Conservation (phyloP, 2,113 vertebrate genomes). For the Crocuta crocuta region DNA sequence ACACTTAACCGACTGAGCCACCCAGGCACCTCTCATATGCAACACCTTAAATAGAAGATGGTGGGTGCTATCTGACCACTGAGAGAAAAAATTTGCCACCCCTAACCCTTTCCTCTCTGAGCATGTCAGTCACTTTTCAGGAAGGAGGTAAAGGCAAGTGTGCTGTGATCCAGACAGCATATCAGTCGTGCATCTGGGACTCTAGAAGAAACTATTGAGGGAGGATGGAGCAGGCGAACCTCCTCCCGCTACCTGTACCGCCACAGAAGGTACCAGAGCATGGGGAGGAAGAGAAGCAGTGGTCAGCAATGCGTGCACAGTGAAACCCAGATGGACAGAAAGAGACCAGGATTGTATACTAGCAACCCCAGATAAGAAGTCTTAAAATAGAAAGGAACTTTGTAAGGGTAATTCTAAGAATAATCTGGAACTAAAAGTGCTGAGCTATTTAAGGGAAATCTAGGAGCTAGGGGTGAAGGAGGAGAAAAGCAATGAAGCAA, state of each 20-base stretch:
- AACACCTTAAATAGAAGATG: background rate
- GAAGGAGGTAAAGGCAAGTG: background rate
- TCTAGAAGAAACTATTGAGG: background rate
- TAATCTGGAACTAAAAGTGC: background rate
- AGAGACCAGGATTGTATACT: background rate
- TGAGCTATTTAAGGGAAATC: background rate
- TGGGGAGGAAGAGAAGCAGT: background rate
- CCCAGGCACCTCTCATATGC: background rate
- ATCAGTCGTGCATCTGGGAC: background rate
- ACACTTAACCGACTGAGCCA: too few relatives aligned
- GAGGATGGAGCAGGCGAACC: background rate
- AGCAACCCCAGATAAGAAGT: background rate
- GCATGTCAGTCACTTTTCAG: background rate
- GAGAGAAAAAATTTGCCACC: background rate
- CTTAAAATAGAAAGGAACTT: background rate
- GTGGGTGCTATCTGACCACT: accelerated
- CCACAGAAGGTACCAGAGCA: too few relatives aligned
- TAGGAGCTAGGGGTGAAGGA: background rate
- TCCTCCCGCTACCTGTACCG: background rate
- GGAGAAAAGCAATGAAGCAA: background rate
- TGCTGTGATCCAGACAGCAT: too few relatives aligned
- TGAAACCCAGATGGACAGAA: background rate
- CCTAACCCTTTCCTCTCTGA: background rate
- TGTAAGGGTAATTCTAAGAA: background rate
- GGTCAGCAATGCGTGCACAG: accelerated